phyloP scores from a whole-genome alignment of 2,888 invertebrate species.

The Drosophila falleni region DNA sequence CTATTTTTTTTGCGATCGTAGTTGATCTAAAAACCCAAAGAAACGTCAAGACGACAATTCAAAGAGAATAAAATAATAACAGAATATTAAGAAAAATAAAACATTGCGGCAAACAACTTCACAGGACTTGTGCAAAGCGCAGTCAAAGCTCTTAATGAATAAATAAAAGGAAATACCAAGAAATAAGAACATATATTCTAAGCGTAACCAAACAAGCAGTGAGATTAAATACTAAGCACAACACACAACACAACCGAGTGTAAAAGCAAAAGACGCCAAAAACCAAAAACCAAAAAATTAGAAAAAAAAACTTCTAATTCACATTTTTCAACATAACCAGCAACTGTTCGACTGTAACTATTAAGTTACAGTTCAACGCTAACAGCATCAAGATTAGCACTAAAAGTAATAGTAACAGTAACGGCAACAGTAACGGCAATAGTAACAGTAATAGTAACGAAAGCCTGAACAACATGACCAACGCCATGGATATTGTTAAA shows the following conservation, averaged over 20 bases:
- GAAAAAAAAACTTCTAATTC: constrained; percentile 1
- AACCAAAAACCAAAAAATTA: neutral
- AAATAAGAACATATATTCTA: constrained; percentile 61
- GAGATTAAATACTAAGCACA: constrained; percentile 81
- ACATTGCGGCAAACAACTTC: constrained; percentile 55
- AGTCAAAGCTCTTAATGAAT: constrained; percentile 78
- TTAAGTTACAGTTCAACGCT: constrained; percentile 23
- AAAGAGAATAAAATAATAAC: constrained; percentile 19
- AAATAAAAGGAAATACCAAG: constrained; percentile 50
- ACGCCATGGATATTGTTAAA: constrained; percentile 90
- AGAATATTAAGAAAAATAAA: constrained; percentile 28
- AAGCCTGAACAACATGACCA: constrained; percentile 82
- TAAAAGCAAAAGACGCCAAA: constrained; percentile 15
- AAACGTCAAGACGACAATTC: constrained; percentile 14
- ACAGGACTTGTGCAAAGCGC: constrained; percentile 85
- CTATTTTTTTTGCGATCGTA: constrained; percentile 79
- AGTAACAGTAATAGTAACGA: constrained; percentile 38
- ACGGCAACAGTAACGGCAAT: constrained; percentile 23
- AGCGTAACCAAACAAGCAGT: constrained; percentile 76
- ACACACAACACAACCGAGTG: constrained; percentile 23
- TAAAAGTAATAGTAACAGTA: constrained; percentile 14
- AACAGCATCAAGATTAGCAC: constrained; percentile 27
- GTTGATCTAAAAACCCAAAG: constrained; percentile 79
- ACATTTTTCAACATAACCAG: constrained; percentile 1
- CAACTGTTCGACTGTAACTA: constrained; percentile 24